A percentile compares a stretch with the other conserved stretches of the same genome.
phyloP scores from a whole-genome alignment of 2,797 vertebrate genomes.

The Lemur catta region DNA sequence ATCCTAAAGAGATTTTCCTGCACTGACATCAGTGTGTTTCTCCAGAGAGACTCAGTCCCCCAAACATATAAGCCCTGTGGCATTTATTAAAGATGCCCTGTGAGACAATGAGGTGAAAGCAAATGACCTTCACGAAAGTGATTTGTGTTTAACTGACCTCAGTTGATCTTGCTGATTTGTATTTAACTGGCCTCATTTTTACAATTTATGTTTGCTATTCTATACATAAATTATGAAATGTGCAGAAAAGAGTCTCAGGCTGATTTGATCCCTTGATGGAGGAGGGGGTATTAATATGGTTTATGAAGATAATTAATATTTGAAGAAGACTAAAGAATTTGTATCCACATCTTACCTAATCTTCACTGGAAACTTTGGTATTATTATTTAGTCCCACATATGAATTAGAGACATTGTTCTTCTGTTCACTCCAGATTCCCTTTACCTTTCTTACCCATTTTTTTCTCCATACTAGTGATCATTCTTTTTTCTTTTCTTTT shows the following conservation, averaged over 20 bases:
- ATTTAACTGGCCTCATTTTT: neutral
- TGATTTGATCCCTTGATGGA: neutral
- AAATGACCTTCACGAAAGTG: neutral
- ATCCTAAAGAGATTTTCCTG: constrained; percentile 6
- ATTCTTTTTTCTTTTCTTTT: too few relatives aligned
- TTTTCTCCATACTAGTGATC: too few relatives aligned
- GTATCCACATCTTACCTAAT: neutral
- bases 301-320: neutral
- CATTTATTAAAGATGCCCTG: neutral
- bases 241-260: neutral
- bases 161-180: neutral
- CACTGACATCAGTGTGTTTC: neutral
- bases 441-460: neutral
- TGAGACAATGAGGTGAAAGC: neutral
- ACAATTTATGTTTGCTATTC: neutral
- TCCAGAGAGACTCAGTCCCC: neutral
- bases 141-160: neutral
- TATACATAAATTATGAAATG: neutral
- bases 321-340: neutral
- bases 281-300: neutral
- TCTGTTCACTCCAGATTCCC: neutral
- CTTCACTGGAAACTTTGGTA: neutral
- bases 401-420: neutral
- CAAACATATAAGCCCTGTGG: neutral
- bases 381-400: neutral